These are phyloP conservation scores for Eilema caniola DNA, from an alignment of 2,888 invertebrate genomes.

Conservation along the genomic window DNA sequence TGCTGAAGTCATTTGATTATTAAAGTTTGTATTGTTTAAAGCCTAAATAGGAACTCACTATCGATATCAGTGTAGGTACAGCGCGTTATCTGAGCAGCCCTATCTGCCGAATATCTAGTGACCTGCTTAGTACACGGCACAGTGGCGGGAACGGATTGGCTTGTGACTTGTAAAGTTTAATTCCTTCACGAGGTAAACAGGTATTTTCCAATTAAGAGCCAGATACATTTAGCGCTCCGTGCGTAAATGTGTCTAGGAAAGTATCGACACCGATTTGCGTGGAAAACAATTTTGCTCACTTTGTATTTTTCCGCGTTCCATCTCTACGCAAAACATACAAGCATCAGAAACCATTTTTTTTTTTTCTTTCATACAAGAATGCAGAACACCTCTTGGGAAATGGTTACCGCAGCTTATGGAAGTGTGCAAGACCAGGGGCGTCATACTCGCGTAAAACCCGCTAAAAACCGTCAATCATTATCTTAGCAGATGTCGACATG, in stretches of 20 bases:
- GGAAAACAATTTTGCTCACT: neutral
- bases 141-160: neutral
- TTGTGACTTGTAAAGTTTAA: too few relatives aligned
- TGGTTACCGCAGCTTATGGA: too few relatives aligned
- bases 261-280: neutral
- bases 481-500: neutral
- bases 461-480: neutral
- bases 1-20: neutral
- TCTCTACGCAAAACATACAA: too few relatives aligned
- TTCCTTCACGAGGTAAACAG: too few relatives aligned
- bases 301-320: too few relatives aligned
- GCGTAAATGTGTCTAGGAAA: too few relatives aligned
- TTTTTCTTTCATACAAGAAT: neutral
- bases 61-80: neutral
- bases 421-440: too few relatives aligned
- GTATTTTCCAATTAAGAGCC: too few relatives aligned
- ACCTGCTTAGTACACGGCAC: neutral
- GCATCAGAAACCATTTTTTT: neutral
- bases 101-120: conserved; percentile 1
- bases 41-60: neutral
- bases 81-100: neutral
- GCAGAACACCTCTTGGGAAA: too few relatives aligned
- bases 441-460: too few relatives aligned
- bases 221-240: too few relatives aligned
- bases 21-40: neutral